Evolutionary conservation across 2,797 vertebrate species (phyloP), one percentile per base, ranked within the genome.

Genomic region (Lutjanus argentimaculatus): DNA sequence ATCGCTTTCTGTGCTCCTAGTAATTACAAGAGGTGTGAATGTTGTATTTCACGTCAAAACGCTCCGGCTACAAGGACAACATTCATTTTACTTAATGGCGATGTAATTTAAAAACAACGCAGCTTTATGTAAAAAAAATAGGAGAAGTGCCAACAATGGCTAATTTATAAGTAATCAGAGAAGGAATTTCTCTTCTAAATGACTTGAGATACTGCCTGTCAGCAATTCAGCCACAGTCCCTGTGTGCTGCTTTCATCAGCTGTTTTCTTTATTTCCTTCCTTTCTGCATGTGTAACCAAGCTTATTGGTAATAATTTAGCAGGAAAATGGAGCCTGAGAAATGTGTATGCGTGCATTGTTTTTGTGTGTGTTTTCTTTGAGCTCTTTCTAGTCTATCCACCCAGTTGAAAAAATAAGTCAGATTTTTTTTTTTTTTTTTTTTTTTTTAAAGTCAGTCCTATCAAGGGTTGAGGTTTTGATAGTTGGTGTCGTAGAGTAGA

Each of bases 171-270:
- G 67, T 42, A 83, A 89, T 89, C 75, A 77, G 55, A 11, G 71
- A 65, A 58, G 57, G 62, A 80, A 87, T 80, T 77, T 67, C 62
- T 89, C 69, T 79, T 75, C 67, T 55, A 69, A 83, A 87, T 74
- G 71, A 75, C 78, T 80, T 72, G 57, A 76, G 70, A 80, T 85
- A 74, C 61, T 70, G 70, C 79, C 69, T 72, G 81, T 87, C 73
- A 83, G 88, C 79, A 64, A 30, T 73, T 51, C 42, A 77, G 61
- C 49, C 17, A 13, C 68, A 51, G 43, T 40, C 48, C n/a, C 63
- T 7, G 58, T 72, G 21, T 6, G 46, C 49, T 86, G 84, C 83
- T 72, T 75, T 85, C 71, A 80, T 92, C 85, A 86, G 85, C 77
- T 80, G 14, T 84, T 81, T 79, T 67, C 19, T 2, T 42, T 62